These are phyloP conservation scores for Drosophila barbarae DNA, from an alignment of 2,888 invertebrate genomes.

Conservation along the genomic window DNA sequence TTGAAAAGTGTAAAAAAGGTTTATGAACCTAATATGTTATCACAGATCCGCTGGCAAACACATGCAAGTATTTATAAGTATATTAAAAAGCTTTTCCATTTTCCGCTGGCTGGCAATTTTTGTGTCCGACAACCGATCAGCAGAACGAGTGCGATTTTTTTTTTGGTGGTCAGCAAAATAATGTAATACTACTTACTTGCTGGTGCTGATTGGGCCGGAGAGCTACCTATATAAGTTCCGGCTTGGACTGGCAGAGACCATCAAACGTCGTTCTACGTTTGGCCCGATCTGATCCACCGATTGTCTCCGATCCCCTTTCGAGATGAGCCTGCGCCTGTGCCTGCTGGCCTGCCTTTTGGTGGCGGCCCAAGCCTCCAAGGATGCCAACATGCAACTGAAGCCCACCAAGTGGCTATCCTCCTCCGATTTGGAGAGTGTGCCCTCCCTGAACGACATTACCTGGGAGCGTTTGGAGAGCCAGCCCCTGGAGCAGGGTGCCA, in stretches of 20 bases:
- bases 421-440: constrained; percentile 64
- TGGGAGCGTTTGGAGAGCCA: constrained; percentile 66
- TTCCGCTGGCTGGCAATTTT: constrained; percentile 37
- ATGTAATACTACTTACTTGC: background rate
- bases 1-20: constrained; percentile 34
- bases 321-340: constrained; percentile 60
- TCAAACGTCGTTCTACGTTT: constrained; percentile 68
- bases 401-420: constrained; percentile 65
- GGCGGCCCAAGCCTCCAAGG: constrained; percentile 56
- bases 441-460: constrained; percentile 66
- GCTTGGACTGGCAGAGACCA: constrained; percentile 20
- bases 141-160: constrained; percentile 39
- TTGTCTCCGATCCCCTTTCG: constrained; percentile 7
- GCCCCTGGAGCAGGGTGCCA: constrained; percentile 66
- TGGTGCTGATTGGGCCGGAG: background rate
- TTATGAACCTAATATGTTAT: constrained; percentile 54
- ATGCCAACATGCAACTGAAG: constrained; percentile 46
- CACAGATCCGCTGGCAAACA: constrained; percentile 19
- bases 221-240: constrained; percentile 52
- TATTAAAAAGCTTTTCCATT: constrained; percentile 30
- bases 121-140: constrained; percentile 55
- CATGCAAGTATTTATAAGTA: constrained; percentile 36
- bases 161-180: constrained; percentile 36
- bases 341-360: constrained; percentile 67
- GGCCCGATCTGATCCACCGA: constrained; percentile 48